Evolutionary conservation across 2,888 invertebrate genomes (phyloP), one percentile per base, ranked within the genome.

Genomic region (Brachylomia viminalis): DNA sequence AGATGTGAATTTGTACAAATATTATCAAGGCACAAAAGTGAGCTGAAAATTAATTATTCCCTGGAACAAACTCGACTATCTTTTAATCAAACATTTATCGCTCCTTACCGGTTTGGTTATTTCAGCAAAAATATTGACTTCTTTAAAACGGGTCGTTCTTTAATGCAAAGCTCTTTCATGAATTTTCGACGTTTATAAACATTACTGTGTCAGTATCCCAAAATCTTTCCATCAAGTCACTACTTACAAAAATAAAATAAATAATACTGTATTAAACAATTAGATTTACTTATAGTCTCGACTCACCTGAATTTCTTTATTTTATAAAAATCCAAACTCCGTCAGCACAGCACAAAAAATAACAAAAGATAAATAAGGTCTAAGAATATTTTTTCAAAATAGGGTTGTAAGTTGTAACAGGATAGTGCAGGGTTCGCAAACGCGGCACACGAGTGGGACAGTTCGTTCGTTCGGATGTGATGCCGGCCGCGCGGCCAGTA

Each of bases 401-500:
- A 86, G 80, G 89, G 88, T 86, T 86, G 88, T 88, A 91, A 90
- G 88, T 86, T 86, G 88, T 88, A 91, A 90, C 89, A 86, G 84
- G 86, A 87, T 89, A 85, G 88, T 90, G 90, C 91, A 90, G 90
- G 90, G 91, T 92, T 94, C 93, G 94, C 93, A 93, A 93, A 95
- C 94, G 94, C 95, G 93, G 92, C 93, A 95, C 94, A 93, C 92
- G 91, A 87, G 90, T 87, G 90, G 87, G 88, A 87, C 91, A 90
- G 93, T 92, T 96, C 96, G 96, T 96, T 96, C 96, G 96, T 96
- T 96, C 96, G 96, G 92, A 92, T 91, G 92, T 92, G 94, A 94
- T 94, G 95, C 94, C 94, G 94, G 94, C 93, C 95, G 95, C 94
- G 93, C 94, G 96, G 94, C 92, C 95, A 93, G 94, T 94, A 93